These are phyloP conservation scores for Leucophenga montana DNA, from an alignment of 2,888 invertebrate species.

Conservation along the genomic window DNA sequence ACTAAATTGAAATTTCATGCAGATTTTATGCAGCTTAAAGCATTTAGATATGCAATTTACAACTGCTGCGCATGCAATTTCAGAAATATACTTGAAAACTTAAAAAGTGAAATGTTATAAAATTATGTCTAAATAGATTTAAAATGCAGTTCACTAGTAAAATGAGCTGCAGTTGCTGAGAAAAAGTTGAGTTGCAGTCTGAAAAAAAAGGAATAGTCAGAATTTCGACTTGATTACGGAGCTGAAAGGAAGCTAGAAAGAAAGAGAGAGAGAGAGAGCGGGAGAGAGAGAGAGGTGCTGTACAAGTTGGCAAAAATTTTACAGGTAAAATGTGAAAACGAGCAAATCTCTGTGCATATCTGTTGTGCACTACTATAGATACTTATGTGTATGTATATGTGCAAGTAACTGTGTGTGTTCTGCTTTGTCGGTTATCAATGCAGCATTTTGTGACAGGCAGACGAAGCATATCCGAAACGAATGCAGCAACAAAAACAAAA, in stretches of 20 bases:
- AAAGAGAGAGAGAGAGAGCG: no score
- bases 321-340: conserved; percentile 66
- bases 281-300: not conserved
- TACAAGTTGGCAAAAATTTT: conserved; percentile 63
- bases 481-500: not conserved
- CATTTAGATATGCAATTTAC: no score
- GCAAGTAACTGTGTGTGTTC: not conserved
- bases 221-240: no score
- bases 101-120: conserved; percentile 44
- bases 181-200: conserved; percentile 57
- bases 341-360: conserved; percentile 28
- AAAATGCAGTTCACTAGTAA: conserved; percentile 57
- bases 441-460: conserved; percentile 19
- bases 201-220: conserved; percentile 39
- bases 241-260: no score
- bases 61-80: no score
- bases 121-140: conserved; percentile 64
- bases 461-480: not conserved
- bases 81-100: not conserved
- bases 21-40: conserved; percentile 11
- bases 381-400: no score
- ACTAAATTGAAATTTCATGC: conserved; percentile 56
- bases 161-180: conserved; percentile 56
- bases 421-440: conserved; percentile 24
- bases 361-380: not conserved